These are phyloP conservation scores for Prunella himalayana DNA, from an alignment of 2,113 vertebrate genomes.

Conservation along the genomic window DNA sequence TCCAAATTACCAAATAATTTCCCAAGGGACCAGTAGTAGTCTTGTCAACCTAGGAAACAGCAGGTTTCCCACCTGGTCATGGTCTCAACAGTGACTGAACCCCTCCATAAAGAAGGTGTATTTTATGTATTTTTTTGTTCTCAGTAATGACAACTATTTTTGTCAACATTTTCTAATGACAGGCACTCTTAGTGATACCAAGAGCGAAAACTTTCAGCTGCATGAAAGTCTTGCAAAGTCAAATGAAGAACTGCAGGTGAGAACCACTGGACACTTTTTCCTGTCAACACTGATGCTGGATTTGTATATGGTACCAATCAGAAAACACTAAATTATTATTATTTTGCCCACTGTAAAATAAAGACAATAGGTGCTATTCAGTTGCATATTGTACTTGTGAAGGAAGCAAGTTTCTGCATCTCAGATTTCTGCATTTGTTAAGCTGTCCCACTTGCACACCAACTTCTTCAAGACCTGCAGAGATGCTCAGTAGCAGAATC, in stretches of 20 bases:
- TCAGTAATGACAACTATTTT: background rate
- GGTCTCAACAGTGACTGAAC: background rate
- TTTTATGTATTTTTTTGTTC: background rate
- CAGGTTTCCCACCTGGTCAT: background rate
- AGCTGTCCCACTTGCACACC: background rate
- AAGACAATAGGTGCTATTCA: background rate
- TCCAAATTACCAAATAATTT: background rate
- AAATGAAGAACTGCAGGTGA: background rate
- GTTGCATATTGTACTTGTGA: background rate
- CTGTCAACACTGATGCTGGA: background rate
- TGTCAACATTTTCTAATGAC: background rate
- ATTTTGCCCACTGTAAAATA: background rate
- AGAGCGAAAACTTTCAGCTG: background rate
- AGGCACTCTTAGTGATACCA: background rate
- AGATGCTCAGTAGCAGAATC: background rate
- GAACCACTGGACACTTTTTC: background rate
- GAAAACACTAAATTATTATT: background rate
- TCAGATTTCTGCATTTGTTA: background rate
- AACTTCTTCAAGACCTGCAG: background rate
- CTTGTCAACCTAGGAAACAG: background rate
- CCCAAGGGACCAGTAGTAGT: background rate
- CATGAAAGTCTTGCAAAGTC: background rate
- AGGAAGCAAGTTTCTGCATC: background rate
- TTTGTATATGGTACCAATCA: background rate
- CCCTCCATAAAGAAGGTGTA: background rate